Conservation (phyloP, 2,113 vertebrate species). For the Acanthisitta chloris region DNA sequence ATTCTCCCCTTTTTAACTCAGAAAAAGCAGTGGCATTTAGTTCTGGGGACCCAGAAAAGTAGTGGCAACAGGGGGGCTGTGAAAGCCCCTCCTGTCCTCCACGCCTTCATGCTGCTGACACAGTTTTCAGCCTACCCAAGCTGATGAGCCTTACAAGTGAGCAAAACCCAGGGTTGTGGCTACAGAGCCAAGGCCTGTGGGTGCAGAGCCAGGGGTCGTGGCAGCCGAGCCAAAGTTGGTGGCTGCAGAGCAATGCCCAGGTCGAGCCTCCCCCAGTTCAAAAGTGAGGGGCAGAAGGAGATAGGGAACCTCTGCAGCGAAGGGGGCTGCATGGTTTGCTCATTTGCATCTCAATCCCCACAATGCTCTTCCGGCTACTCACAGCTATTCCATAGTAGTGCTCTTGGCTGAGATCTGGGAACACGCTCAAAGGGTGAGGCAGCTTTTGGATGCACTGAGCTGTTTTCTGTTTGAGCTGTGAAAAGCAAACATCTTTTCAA, state of each 20-base stretch:
- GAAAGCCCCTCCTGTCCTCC: background rate
- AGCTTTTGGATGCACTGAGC: slow-evolving; percentile 71
- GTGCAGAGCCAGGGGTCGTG: background rate
- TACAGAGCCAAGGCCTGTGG: background rate
- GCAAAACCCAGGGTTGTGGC: background rate
- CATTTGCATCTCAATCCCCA: slow-evolving; percentile 71
- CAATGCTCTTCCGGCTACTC: slow-evolving; percentile 71
- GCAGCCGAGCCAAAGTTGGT: background rate
- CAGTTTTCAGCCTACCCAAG: background rate
- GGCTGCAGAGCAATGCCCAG: background rate
- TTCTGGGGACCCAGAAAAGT: background rate
- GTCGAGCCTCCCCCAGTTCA: slow-evolving; percentile 11
- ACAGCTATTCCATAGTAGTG: slow-evolving; percentile 67
- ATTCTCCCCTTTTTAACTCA: background rate
- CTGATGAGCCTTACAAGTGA: background rate
- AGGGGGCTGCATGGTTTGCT: slow-evolving; percentile 45
- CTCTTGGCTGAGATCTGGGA: slow-evolving; percentile 70
- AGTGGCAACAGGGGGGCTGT: background rate
- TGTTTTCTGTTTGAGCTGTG: slow-evolving; percentile 68
- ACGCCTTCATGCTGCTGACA: background rate
- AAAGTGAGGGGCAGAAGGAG: slow-evolving; percentile 49
- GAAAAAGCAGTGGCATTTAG: background rate
- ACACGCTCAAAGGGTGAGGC: slow-evolving; percentile 69
- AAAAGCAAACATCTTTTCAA: slow-evolving; percentile 71
- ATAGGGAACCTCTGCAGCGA: slow-evolving; percentile 41